Evolutionary conservation across 2,888 invertebrate genomes (phyloP).

Genomic region (Troides aeacus): DNA sequence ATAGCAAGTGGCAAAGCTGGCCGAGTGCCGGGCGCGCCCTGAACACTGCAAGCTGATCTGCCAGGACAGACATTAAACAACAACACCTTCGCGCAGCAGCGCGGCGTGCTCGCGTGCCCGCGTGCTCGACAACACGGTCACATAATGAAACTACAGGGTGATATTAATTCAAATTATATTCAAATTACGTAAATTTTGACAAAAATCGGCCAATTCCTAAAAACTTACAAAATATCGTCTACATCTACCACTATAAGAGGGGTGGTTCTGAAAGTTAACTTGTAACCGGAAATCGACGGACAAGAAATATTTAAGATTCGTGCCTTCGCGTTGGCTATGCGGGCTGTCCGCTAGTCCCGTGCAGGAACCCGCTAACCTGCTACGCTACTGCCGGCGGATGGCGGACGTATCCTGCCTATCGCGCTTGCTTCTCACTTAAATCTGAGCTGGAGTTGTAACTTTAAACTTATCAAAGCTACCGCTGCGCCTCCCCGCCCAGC

Average conservation of each 20-base stretch:
- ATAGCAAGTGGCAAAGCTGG: too few species aligned
- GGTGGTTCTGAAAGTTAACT: constrained; percentile 11
- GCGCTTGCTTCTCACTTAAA: too few species aligned
- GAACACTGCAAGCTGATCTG: too few species aligned
- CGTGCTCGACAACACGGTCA: too few species aligned
- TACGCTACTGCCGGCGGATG: too few species aligned
- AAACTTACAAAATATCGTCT: constrained; percentile 20
- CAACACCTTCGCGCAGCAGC: too few species aligned
- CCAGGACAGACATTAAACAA: too few species aligned
- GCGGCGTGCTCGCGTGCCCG: too few species aligned
- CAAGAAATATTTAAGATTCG: background rate
- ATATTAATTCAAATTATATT: constrained; percentile 12
- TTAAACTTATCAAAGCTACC: constrained; percentile 1
- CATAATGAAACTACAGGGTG: too few species aligned
- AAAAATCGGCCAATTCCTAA: constrained; percentile 2
- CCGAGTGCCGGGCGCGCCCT: too few species aligned
- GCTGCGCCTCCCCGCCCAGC: background rate
- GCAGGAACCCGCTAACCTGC: background rate
- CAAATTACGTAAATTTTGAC: constrained; percentile 3
- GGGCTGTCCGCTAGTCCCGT: background rate
- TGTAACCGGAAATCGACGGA: background rate
- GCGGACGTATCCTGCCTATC: too few species aligned
- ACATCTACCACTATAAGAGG: background rate
- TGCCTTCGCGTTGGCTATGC: background rate
- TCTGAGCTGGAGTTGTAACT: too few species aligned